A percentile compares a stretch with the other conserved stretches of the same genome.
These are phyloP conservation scores for Drosophila quadrilineata DNA, from an alignment of 1,140 invertebrate species.

Conservation along the genomic window DNA sequence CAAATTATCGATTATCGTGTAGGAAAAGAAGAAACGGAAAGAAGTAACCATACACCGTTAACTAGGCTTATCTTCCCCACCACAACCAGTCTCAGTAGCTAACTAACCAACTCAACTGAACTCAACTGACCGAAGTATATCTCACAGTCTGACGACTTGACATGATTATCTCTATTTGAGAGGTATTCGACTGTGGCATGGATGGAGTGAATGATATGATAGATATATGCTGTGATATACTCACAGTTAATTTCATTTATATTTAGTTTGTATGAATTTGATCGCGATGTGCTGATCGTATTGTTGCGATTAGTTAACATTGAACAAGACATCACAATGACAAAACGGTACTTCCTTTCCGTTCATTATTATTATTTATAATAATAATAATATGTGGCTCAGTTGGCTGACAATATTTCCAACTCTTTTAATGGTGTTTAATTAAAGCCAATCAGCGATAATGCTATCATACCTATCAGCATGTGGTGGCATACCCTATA, in stretches of 20 bases:
- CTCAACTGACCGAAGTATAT: constrained; percentile 40
- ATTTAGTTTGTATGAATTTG: constrained; percentile 62
- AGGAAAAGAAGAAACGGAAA: no score
- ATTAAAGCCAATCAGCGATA: constrained; percentile 77
- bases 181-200: no score
- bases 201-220: no score
- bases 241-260: constrained; percentile 68
- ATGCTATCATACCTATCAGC: constrained; percentile 60
- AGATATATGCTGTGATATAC: not conserved
- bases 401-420: constrained; percentile 61
- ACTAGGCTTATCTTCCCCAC: constrained; percentile 26
- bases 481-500: constrained; percentile 47
- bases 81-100: no score
- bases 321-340: constrained; percentile 62
- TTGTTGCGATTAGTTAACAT: constrained; percentile 41
- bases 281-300: no score
- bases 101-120: no score
- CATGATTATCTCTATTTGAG: constrained; percentile 67
- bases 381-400: no score
- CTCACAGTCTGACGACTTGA: constrained; percentile 34
- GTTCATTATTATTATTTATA: no score
- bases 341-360: constrained; percentile 56
- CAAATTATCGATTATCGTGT: constrained; percentile 17
- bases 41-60: no score
- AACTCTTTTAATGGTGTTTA: constrained; percentile 74